A percentile compares a stretch with the other conserved stretches of the same genome.
phyloP scores from a whole-genome alignment of 2,888 invertebrate species.

The Perizoma affinitatum region DNA sequence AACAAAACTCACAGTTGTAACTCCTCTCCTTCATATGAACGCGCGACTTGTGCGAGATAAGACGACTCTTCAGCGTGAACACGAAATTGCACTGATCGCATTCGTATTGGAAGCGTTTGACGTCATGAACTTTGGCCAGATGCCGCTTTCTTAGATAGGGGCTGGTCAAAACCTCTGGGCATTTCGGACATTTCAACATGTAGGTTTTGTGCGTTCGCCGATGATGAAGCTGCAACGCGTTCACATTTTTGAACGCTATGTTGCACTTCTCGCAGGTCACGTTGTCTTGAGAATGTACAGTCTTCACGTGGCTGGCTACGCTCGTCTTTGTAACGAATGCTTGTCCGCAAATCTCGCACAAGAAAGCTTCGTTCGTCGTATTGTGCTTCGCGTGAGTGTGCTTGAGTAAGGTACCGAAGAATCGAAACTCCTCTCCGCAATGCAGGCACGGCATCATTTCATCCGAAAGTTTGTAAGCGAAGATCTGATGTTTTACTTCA shows the following conservation, averaged over 20 bases:
- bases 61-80: constrained; percentile 56
- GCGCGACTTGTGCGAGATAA: constrained; percentile 59
- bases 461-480: constrained; percentile 55
- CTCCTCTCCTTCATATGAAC: constrained; percentile 67
- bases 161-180: constrained; percentile 58
- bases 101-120: constrained; percentile 57
- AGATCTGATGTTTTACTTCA: constrained; percentile 43
- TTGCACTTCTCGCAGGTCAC: constrained; percentile 49
- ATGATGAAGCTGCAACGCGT: constrained; percentile 46
- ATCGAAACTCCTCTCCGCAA: constrained; percentile 55
- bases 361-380: constrained; percentile 44
- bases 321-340: constrained; percentile 59
- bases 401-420: constrained; percentile 55
- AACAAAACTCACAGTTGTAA: constrained; percentile 65
- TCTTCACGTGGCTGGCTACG: constrained; percentile 58
- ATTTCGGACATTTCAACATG: constrained; percentile 60
- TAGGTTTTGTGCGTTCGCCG: constrained; percentile 37
- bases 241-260: constrained; percentile 46
- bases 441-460: constrained; percentile 54
- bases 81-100: constrained; percentile 64
- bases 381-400: constrained; percentile 59
- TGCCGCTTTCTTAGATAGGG: constrained; percentile 64
- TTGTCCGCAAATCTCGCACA: constrained; percentile 68
- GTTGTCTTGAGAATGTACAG: constrained; percentile 48
- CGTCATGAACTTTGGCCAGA: constrained; percentile 63